These are phyloP conservation scores for Panagrolaimus sp. DNA, from an alignment of 1,140 invertebrate genomes.

Conservation along the genomic window DNA sequence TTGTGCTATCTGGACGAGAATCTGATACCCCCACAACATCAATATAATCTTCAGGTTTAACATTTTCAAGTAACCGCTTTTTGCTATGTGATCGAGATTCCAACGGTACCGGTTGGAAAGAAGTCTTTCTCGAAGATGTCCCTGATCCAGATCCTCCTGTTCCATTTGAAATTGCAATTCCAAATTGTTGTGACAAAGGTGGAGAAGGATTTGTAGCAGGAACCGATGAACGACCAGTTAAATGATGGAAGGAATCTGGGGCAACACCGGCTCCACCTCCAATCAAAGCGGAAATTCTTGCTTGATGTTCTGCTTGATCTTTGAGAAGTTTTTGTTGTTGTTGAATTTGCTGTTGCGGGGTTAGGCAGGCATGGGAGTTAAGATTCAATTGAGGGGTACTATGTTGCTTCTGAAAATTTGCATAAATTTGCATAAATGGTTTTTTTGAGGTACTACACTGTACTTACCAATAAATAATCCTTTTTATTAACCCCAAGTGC, in stretches of 20 bases:
- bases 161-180: too few species aligned
- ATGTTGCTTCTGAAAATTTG: conserved; percentile 41
- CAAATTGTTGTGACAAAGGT: background rate
- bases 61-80: conserved; percentile 2
- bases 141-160: too few species aligned
- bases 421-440: too few species aligned
- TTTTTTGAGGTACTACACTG: background rate
- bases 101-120: background rate
- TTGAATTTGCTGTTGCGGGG: conserved; percentile 24
- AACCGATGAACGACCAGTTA: background rate
- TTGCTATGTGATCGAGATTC: background rate
- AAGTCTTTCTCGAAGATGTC: background rate
- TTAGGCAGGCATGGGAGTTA: conserved; percentile 22
- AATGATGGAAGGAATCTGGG: background rate
- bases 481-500: conserved; percentile 25
- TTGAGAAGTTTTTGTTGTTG: conserved; percentile 19
- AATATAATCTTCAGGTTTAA: background rate
- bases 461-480: conserved; percentile 30
- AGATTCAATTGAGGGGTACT: conserved; percentile 35
- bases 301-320: conserved; percentile 40
- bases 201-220: background rate
- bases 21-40: background rate
- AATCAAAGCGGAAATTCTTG: conserved; percentile 43
- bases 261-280: conserved; percentile 26
- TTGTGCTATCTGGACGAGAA: background rate